Conservation (phyloP, 2,888 invertebrate species). For the Omphaloscelis lunosa region DNA sequence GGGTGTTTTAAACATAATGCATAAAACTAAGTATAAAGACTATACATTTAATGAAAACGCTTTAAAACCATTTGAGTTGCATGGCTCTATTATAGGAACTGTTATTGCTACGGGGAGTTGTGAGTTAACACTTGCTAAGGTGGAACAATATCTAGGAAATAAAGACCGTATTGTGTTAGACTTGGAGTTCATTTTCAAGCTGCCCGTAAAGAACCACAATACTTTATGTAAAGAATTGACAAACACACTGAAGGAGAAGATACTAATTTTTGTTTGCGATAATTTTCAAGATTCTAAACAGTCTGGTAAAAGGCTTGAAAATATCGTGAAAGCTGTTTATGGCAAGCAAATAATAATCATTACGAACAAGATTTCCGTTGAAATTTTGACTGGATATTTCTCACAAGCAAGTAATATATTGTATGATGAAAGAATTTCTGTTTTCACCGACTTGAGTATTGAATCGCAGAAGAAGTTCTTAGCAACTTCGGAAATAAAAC, state of each 20-base stretch:
- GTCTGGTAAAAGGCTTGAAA: not conserved
- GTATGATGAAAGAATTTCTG: slow-evolving; percentile 16
- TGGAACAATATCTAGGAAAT: no score
- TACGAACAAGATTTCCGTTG: not conserved
- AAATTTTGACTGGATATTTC: slow-evolving; percentile 12
- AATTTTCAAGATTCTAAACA: not conserved
- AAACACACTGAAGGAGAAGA: not conserved
- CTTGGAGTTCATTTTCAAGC: slow-evolving; percentile 1
- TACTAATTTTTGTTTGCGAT: slow-evolving; percentile 8
- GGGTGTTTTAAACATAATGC: slow-evolving; percentile 24
- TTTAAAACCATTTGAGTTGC: no score
- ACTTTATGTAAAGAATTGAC: slow-evolving; percentile 16
- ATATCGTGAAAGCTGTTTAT: slow-evolving; percentile 5
- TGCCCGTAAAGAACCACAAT: not conserved
- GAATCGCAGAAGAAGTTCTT: slow-evolving; percentile 40
- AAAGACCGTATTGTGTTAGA: no score
- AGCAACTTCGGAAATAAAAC: slow-evolving; percentile 15
- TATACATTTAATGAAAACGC: slow-evolving; percentile 8
- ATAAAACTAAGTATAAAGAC: slow-evolving; percentile 4
- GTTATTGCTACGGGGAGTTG: no score
- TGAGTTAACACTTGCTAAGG: no score
- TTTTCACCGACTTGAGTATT: slow-evolving; percentile 35
- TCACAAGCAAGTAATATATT: not conserved
- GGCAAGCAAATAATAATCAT: slow-evolving; percentile 13
- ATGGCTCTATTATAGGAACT: no score